These are phyloP conservation scores for Ophion ventricosus DNA, from an alignment of 2,888 invertebrate species.

Conservation along the genomic window DNA sequence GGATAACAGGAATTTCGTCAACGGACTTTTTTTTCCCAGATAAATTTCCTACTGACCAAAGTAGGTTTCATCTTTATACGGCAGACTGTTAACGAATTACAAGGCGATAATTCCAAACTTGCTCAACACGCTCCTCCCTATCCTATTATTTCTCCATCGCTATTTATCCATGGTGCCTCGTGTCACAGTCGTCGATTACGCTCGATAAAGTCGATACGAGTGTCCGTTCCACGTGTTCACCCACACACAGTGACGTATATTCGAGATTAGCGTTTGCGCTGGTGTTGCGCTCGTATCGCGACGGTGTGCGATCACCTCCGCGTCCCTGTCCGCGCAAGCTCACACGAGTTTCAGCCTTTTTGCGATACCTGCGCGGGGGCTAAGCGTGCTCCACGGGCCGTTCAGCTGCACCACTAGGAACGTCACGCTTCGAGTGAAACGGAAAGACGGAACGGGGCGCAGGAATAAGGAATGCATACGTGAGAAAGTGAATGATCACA, in stretches of 20 bases:
- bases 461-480: neutral
- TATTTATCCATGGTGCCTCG: conserved; percentile 11
- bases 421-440: neutral
- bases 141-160: neutral
- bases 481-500: neutral
- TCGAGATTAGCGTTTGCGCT: conserved; percentile 9
- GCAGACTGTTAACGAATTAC: too few species aligned
- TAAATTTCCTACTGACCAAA: too few species aligned
- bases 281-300: neutral
- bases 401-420: neutral
- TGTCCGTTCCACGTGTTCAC: neutral
- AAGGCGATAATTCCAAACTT: too few species aligned
- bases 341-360: neutral
- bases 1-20: too few species aligned
- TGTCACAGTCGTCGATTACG: neutral
- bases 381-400: neutral
- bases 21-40: too few species aligned
- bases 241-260: neutral
- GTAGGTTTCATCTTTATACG: too few species aligned
- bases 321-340: too few species aligned
- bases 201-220: neutral
- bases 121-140: neutral
- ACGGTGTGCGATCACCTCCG: too few species aligned
- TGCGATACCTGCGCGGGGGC: neutral
- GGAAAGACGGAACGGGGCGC: neutral